Conservation (phyloP, 1,140 invertebrate genomes). For the Laodelphax striatellus region DNA sequence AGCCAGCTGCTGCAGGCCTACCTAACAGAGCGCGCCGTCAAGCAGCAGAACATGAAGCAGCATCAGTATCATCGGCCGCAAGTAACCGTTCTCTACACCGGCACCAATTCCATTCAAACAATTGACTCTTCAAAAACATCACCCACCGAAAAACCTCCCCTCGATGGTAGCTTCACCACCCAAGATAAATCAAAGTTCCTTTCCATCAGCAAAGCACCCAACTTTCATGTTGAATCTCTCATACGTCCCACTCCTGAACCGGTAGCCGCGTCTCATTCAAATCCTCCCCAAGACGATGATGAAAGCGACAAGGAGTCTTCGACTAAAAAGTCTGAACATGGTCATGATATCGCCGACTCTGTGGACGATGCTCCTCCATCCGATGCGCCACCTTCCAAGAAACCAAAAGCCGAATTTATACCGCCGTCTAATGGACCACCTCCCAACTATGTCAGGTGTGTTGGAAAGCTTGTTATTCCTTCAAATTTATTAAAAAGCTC, state of each 20-base stretch:
- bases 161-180: too few species aligned
- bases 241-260: not conserved
- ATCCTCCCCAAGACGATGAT: too few species aligned
- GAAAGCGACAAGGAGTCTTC: too few species aligned
- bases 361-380: not conserved
- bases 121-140: not conserved
- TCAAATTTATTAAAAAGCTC: too few species aligned
- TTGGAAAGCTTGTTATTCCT: too few species aligned
- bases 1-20: conserved; percentile 57
- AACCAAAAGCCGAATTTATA: conserved; percentile 37
- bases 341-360: too few species aligned
- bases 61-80: conserved; percentile 26
- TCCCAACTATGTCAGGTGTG: conserved; percentile 36
- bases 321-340: too few species aligned
- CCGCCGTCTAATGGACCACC: conserved; percentile 32
- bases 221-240: too few species aligned
- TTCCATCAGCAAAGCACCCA: too few species aligned
- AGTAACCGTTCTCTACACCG: not conserved
- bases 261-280: not conserved
- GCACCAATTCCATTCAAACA: too few species aligned
- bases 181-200: too few species aligned
- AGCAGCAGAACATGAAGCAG: conserved; percentile 62
- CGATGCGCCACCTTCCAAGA: conserved; percentile 19
- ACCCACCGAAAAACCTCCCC: too few species aligned
- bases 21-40: conserved; percentile 59